Conservation (phyloP, 37 sponge, comb jelly and placozoan genomes). For the Ephydatia muelleri region DNA sequence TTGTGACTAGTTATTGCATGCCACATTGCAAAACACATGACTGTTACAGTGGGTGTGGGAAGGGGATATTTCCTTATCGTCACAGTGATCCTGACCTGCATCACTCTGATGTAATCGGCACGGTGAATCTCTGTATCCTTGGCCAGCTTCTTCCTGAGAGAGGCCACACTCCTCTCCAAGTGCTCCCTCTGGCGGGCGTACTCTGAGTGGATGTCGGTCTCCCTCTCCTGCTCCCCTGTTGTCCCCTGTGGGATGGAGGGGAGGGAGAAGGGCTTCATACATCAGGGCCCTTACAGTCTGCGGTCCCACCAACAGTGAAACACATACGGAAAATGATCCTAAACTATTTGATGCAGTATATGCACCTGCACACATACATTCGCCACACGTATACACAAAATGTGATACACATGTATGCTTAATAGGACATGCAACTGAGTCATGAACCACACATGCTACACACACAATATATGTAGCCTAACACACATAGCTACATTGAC, state of each 20-base stretch:
- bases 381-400: too few relatives aligned
- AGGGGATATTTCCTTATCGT: background rate
- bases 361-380: too few relatives aligned
- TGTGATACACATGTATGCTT: too few relatives aligned
- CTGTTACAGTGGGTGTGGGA: background rate
- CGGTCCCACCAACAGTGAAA: too few relatives aligned
- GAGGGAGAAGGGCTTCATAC: background rate
- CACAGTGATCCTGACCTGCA: constrained; percentile 77
- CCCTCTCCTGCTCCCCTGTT: constrained; percentile 64
- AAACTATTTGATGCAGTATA: too few relatives aligned
- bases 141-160: constrained; percentile 91
- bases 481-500: too few relatives aligned
- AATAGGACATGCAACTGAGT: too few relatives aligned
- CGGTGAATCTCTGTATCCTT: constrained; percentile 95
- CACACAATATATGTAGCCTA: too few relatives aligned
- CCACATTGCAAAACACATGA: background rate
- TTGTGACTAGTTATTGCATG: background rate
- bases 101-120: constrained; percentile 86
- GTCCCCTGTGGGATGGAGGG: constrained; percentile 28
- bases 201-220: constrained; percentile 89
- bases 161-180: constrained; percentile 93
- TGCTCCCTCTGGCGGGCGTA: constrained; percentile 91
- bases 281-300: background rate
- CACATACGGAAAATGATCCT: too few relatives aligned
- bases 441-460: too few relatives aligned